A percentile compares a stretch with the other conserved stretches of the same genome.
Conservation (phyloP, 2,797 vertebrate genomes). For the Callimico goeldii region DNA sequence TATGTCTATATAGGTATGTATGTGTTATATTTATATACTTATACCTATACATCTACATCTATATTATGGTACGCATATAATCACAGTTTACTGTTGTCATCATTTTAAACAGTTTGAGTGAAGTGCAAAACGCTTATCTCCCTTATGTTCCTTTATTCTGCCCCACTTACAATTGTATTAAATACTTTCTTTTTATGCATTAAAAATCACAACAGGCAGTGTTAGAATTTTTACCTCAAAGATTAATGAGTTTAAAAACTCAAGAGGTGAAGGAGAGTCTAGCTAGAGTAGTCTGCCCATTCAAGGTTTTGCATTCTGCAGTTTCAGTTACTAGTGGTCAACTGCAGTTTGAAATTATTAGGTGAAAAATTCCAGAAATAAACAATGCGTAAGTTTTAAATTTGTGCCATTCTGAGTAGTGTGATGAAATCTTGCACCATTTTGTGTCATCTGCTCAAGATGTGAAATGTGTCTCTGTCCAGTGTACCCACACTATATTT, state of each 20-base stretch:
- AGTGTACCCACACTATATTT: background rate
- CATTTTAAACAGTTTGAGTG: background rate
- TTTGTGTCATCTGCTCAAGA: background rate
- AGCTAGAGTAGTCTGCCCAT: background rate
- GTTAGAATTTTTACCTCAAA: background rate
- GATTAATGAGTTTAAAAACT: background rate
- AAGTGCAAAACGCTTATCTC: background rate
- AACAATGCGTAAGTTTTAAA: background rate
- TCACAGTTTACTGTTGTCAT: background rate
- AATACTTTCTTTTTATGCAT: background rate
- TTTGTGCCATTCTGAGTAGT: background rate
- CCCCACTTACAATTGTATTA: background rate
- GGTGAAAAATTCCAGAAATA: background rate
- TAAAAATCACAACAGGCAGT: background rate
- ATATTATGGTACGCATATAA: background rate
- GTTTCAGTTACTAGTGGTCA: background rate
- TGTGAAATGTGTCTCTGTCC: background rate
- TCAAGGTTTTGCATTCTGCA: background rate
- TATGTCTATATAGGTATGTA: background rate
- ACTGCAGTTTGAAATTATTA: background rate
- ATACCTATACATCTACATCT: background rate
- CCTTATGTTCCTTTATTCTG: background rate
- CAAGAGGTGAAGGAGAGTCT: background rate
- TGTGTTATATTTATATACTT: background rate
- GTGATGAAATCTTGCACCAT: background rate